Evolutionary conservation across 2,797 vertebrate species (phyloP), one percentile per base, ranked within the genome.

Genomic region (Oceanodroma leucorhoa): DNA sequence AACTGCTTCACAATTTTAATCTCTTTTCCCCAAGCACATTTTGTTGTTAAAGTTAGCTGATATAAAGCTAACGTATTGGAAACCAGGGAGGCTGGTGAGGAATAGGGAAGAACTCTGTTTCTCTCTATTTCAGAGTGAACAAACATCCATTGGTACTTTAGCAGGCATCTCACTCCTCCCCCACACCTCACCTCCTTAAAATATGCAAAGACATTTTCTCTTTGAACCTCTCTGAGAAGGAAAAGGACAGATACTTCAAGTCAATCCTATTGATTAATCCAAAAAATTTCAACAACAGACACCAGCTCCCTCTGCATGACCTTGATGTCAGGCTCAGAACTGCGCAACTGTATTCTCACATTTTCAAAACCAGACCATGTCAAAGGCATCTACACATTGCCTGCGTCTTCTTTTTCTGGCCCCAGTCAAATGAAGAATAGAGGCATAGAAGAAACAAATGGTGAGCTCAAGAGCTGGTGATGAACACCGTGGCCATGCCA

Each of bases 1-100:
- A 96, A 89, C 61, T 1, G 7, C 84, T 89, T 94, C 12, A 9
- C 87, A 95, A 83, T 94, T 93, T 94, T 91, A 92, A 91, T 94
- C 76, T 94, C 82, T 87, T 87, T 80, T 91, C 94, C 72, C 87
- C 53, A 48, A 92, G 87, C 50, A 91, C 76, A 88, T 78, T 91
- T 87, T 95, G 45, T 90, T 92, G 71, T 80, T 73, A n/a, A 85
- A 67, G 76, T 54, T 81, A 81, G 58, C 75, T 58, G 66, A 85
- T 88, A 79, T 43, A 84, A 94, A 95, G 64, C 3, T 17, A 89
- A 26, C 0, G 6, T 58, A 91, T 78, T 75, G 79, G 69, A 90
- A 93, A 65, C 0, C 2, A 60, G 50, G 75, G 61, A 91, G 78
- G 79, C 65, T 91, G 45, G 21, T 71, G 84, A 92, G 91, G 93